A percentile compares a stretch with the other conserved stretches of the same genome.
Evolutionary conservation across 1,140 invertebrate genomes (phyloP).

Genomic region (Cepaea nemoralis): DNA sequence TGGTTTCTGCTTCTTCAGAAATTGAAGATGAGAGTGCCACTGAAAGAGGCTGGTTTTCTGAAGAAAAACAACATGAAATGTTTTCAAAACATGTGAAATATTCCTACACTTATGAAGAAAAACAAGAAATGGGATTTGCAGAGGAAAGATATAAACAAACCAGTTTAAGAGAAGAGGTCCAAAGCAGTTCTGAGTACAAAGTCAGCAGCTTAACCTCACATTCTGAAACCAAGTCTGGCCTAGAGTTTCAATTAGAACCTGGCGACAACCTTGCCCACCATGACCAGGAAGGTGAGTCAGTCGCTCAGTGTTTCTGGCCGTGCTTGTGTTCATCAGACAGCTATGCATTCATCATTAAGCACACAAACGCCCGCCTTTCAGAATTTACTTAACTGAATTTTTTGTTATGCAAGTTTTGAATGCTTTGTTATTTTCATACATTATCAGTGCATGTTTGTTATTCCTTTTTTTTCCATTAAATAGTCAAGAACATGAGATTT

Average conservation of each 20-base stretch:
- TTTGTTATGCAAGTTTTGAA: too few species aligned
- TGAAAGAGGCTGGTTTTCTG: background rate
- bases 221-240: background rate
- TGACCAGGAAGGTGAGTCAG: conserved; percentile 44
- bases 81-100: background rate
- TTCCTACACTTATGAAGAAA: background rate
- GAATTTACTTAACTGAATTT: too few species aligned
- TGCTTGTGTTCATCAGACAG: conserved; percentile 21
- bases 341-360: background rate
- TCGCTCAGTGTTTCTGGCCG: conserved; percentile 12
- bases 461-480: too few species aligned
- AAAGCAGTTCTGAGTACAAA: background rate
- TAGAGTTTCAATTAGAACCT: background rate
- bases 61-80: background rate
- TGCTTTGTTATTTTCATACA: too few species aligned
- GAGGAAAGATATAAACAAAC: background rate
- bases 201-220: background rate
- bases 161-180: background rate
- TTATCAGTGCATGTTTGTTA: too few species aligned
- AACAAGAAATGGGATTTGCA: background rate
- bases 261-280: background rate
- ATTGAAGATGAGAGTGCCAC: background rate
- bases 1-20: background rate
- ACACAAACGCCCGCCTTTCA: background rate
- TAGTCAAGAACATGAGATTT: too few species aligned